Base-by-base conservation (phyloP, 2,888 invertebrate genomes). In the Mechanitis mazaeus region DNA sequence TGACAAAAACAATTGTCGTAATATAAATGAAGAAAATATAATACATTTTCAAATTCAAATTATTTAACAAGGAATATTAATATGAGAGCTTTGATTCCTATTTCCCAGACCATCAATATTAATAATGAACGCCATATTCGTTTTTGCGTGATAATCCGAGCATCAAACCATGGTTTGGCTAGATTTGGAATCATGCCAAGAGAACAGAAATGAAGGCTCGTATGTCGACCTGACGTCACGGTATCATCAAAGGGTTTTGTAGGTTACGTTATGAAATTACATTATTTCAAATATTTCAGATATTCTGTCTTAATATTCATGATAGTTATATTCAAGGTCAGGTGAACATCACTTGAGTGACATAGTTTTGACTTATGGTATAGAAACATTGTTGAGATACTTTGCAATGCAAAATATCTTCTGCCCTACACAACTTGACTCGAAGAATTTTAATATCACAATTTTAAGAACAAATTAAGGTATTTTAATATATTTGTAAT, bases 231-330 rank as follows among this genome's bases (percentile, higher is more conserved):
- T 50, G 50, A 50, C 31, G 50, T 31, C 50, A 50, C 7, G 28
- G 31, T 50, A 31, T 50, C 47, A 50, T 50, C 50, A 50, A 50
- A 50, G 50, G 50, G 50, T 50, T 50, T 50, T 31, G 11, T 31
- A 31, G 31, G 31, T 31, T 50, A 31, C 31, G 50, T 50, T 50
- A 50, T 50, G 50, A 31, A 50, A 50, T 50, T 50, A 9, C 31
- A 31, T 31, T 50, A 50, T 31, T 50, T 31, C 50, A 50, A 11
- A 50, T 28, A 50, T 31, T 50, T 31, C 28, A 31, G 11, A 50
- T n/a, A 47, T 50, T 50, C 50, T 11, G 50, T 9, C 9, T 31
- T 31, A 20, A 12, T 2, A 31, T 28, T 9, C 31, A 9, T 31
- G 31, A 11, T 7, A 28, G 28, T 31, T n/a, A 50, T 31, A 6